phyloP scores from a whole-genome alignment of 30 jellyfish, hydroid and myxozoan species.

The Pseudorhiza aurosa region DNA sequence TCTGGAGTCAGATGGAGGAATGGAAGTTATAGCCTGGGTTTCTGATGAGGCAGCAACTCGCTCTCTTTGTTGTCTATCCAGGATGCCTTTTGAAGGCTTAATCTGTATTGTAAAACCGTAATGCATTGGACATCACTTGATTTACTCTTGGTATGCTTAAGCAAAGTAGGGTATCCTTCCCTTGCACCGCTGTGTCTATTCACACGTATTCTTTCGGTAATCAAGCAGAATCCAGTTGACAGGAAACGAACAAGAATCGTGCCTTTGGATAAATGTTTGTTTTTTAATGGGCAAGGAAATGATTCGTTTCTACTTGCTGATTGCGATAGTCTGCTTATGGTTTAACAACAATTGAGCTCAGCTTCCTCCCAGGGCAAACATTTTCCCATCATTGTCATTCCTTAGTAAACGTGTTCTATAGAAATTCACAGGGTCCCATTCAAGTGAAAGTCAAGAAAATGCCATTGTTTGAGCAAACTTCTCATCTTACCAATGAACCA shows the following conservation, averaged over 20 bases:
- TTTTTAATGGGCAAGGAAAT: constrained; percentile 28
- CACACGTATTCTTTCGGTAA: background rate
- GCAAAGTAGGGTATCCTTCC: background rate
- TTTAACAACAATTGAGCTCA: background rate
- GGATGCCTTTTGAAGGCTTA: no score
- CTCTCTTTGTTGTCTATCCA: no score
- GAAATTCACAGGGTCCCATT: background rate
- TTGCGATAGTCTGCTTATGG: background rate
- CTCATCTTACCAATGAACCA: no score
- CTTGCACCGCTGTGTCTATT: background rate
- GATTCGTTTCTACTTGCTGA: constrained; percentile 11
- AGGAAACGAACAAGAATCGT: constrained; percentile 33
- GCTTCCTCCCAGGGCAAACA: background rate
- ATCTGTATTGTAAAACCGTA: no score
- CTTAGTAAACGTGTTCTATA: background rate
- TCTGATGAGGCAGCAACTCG: no score
- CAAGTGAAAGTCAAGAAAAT: background rate
- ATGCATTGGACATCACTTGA: no score
- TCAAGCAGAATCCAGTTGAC: background rate
- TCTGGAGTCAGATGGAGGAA: no score
- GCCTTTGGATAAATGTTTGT: constrained; percentile 5
- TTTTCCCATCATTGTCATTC: background rate
- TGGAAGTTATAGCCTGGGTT: no score
- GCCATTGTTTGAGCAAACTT: no score
- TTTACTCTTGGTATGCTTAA: no score